Conservation (phyloP, 2,888 invertebrate species). For the Osedax frankpressi region DNA sequence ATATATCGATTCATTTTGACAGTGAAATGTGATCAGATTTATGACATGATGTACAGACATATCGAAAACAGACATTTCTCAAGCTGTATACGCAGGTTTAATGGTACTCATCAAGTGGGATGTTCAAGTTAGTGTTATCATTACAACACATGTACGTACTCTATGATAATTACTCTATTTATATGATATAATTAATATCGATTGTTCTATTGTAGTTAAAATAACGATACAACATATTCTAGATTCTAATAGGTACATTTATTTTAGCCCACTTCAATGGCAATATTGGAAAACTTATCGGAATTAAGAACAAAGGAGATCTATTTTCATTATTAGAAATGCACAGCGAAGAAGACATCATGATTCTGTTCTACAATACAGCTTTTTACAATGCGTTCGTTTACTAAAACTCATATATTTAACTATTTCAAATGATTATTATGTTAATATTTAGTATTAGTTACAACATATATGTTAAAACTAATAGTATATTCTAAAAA, state of each 20-base stretch:
- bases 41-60: background rate
- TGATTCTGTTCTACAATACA: background rate
- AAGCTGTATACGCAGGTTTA: background rate
- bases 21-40: background rate
- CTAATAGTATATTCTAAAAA: too few species aligned
- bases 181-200: too few species aligned
- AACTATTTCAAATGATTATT: too few species aligned
- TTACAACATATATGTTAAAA: too few species aligned
- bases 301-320: background rate
- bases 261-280: background rate
- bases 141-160: too few species aligned
- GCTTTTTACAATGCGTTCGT: background rate
- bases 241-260: too few species aligned
- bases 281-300: background rate
- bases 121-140: background rate
- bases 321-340: background rate
- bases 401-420: too few species aligned
- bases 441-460: too few species aligned
- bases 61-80: background rate
- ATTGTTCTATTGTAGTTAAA: too few species aligned
- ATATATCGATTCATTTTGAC: too few species aligned
- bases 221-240: too few species aligned
- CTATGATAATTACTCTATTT: too few species aligned
- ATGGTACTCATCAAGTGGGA: background rate
- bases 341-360: background rate